These are phyloP conservation scores for Allygus modestus DNA, from an alignment of 2,888 invertebrate species.

Conservation along the genomic window DNA sequence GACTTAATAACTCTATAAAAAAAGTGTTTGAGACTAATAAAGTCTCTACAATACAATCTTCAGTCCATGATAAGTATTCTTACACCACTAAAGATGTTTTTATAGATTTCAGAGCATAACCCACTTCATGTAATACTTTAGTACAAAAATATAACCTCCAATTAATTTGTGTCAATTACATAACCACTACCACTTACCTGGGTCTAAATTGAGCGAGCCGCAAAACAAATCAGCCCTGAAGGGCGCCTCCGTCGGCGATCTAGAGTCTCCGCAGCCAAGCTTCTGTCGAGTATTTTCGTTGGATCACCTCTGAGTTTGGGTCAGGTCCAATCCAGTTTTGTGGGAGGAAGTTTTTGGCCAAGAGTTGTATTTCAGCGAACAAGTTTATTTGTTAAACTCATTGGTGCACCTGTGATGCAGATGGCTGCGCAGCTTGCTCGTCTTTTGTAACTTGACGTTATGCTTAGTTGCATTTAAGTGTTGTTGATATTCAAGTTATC, in stretches of 20 bases:
- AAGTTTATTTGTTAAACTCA: conserved; percentile 37
- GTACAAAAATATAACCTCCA: no score
- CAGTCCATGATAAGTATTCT: no score
- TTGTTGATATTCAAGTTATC: no score
- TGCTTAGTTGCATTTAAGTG: background rate
- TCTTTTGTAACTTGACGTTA: background rate
- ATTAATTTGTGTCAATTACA: background rate
- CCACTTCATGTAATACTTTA: no score
- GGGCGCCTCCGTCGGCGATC: background rate
- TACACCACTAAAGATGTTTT: no score
- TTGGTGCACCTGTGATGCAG: background rate
- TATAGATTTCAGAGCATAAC: no score
- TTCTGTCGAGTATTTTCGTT: conserved; percentile 28
- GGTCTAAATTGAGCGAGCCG: background rate
- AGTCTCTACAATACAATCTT: no score
- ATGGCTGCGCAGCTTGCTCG: background rate
- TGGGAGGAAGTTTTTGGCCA: conserved; percentile 16
- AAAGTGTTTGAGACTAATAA: no score
- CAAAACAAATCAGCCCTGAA: conserved; percentile 20
- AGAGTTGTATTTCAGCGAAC: conserved; percentile 26
- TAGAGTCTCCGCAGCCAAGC: background rate
- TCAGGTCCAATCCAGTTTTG: conserved; percentile 23
- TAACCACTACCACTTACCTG: background rate
- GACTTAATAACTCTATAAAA: no score
- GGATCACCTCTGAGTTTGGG: conserved; percentile 13